Evolutionary conservation across 1,140 invertebrate species (phyloP).

Genomic region (Caenorhabditis brenneri): DNA sequence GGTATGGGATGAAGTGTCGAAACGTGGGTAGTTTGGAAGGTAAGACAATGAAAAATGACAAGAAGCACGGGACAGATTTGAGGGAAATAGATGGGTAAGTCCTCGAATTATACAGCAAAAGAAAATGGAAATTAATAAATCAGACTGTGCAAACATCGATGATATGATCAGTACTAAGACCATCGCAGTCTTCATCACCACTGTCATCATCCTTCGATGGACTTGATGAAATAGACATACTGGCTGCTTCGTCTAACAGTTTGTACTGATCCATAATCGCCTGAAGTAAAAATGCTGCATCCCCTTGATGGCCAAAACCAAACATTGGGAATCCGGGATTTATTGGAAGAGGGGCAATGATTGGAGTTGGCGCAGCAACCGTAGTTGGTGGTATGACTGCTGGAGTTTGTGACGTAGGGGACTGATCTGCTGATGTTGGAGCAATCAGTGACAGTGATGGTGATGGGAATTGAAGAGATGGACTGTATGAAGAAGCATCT

Average conservation of each 20-base stretch:
- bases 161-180: not conserved
- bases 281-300: not conserved
- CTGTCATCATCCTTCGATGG: slow-evolving; percentile 23
- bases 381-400: not conserved
- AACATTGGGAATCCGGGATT: not conserved
- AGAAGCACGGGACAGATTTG: not conserved
- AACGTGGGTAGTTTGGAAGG: slow-evolving; percentile 3
- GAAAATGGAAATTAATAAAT: not conserved
- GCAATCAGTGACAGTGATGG: not conserved
- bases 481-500: slow-evolving; percentile 40
- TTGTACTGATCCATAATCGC: slow-evolving; percentile 39
- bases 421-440: not conserved
- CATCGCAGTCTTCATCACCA: slow-evolving; percentile 14
- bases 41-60: not conserved
- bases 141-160: slow-evolving; percentile 40
- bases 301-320: not conserved
- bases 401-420: slow-evolving; percentile 10
- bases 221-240: slow-evolving; percentile 30
- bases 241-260: slow-evolving; percentile 27
- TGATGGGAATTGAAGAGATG: slow-evolving; percentile 6
- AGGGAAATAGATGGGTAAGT: not conserved
- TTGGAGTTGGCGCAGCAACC: not conserved
- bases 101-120: slow-evolving; percentile 40
- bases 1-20: slow-evolving; percentile 15
- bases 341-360: not conserved